Percentiles rank a stretch among this genome's conserved stretches.
Conservation (phyloP, 2,888 invertebrate species). For the Bursaphelenchus okinawaensis region DNA sequence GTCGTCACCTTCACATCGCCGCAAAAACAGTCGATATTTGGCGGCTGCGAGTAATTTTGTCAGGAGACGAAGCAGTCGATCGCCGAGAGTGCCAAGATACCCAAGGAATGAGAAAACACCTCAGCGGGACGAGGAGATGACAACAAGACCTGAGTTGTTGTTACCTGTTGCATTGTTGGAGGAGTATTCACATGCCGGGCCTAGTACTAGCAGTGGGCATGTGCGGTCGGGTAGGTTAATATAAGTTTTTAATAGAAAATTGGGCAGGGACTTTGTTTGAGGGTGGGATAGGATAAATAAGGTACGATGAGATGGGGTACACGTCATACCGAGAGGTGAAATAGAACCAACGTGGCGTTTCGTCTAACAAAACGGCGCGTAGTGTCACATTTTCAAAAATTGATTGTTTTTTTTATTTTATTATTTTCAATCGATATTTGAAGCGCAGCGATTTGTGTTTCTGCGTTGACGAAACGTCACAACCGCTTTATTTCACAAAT, state of each 20-base stretch:
- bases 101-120: background rate
- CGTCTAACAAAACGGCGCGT: no score
- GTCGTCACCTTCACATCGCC: background rate
- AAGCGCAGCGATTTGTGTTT: no score
- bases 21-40: background rate
- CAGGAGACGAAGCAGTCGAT: conserved; percentile 44
- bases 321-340: no score
- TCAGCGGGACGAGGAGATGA: background rate
- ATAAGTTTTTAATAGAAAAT: background rate
- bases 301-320: no score
- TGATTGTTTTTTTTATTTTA: no score
- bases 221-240: background rate
- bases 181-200: no score
- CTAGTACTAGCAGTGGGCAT: background rate
- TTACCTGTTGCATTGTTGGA: background rate
- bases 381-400: no score
- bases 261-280: background rate
- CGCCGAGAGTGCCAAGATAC: conserved; percentile 43
- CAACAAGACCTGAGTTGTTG: background rate
- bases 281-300: no score
- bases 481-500: no score
- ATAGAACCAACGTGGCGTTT: no score
- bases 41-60: background rate
- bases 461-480: no score
- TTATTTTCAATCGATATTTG: no score